These are phyloP conservation scores for Paracanthobrama guichenoti DNA, from an alignment of 2,113 vertebrate genomes.

Conservation along the genomic window DNA sequence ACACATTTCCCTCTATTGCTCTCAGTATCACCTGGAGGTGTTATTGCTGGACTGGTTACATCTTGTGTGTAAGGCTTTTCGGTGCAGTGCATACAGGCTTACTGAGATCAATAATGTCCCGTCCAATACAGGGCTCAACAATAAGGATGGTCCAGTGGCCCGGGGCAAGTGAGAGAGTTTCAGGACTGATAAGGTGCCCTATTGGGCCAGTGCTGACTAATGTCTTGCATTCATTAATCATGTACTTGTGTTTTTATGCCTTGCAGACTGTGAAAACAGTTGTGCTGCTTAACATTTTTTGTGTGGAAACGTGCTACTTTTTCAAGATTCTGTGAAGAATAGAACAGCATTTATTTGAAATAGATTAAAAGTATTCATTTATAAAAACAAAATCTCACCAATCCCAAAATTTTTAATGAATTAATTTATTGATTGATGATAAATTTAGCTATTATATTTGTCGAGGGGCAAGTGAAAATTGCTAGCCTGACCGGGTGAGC, in stretches of 20 bases:
- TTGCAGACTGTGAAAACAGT: neutral
- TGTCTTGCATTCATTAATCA: neutral
- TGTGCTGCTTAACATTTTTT: neutral
- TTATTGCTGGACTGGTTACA: conserved; percentile 58
- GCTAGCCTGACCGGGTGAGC: neutral
- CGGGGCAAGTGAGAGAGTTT: conserved; percentile 23
- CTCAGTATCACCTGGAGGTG: conserved; percentile 52
- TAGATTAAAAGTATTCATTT: neutral
- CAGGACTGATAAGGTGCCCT: neutral
- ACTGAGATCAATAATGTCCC: conserved; percentile 40
- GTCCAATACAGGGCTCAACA: conserved; percentile 32
- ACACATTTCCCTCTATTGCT: conserved; percentile 51
- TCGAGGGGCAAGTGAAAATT: neutral
- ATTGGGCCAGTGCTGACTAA: neutral
- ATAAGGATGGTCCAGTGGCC: neutral
- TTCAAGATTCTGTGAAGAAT: no score
- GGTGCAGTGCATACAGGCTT: conserved; percentile 57
- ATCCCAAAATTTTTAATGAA: neutral
- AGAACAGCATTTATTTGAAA: no score
- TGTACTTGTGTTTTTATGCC: neutral
- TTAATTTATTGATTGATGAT: no score
- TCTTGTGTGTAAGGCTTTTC: conserved; percentile 56
- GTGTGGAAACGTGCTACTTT: neutral
- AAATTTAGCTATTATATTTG: neutral
- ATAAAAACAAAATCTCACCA: neutral